These are phyloP conservation scores for Acanthisitta chloris DNA, from an alignment of 2,113 vertebrate genomes.

Conservation along the genomic window DNA sequence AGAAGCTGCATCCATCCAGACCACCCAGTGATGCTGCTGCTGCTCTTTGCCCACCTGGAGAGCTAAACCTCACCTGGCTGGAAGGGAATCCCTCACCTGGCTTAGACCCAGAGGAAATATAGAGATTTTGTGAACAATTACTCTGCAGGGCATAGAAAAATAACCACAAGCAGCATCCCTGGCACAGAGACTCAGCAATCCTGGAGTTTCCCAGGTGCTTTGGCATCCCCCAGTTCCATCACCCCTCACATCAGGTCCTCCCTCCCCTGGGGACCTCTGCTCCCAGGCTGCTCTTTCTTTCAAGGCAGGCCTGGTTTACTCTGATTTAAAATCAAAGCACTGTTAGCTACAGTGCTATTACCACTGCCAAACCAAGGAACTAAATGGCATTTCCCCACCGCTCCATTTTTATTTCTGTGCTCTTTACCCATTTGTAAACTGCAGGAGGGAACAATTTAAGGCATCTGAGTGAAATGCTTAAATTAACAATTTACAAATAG, in stretches of 20 bases:
- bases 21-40: rapidly evolving
- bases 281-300: background rate
- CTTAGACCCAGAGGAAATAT: background rate
- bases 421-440: conserved; percentile 28
- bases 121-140: rapidly evolving
- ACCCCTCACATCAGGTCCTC: rapidly evolving
- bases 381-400: background rate
- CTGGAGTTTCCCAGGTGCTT: rapidly evolving
- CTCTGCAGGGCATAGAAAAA: background rate
- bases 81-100: background rate
- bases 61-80: background rate
- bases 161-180: rapidly evolving
- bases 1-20: background rate
- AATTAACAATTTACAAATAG: conserved; percentile 69
- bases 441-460: conserved; percentile 42
- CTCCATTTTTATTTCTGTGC: background rate
- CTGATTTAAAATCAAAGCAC: background rate
- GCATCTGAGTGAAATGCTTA: conserved; percentile 36
- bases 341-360: background rate
- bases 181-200: rapidly evolving
- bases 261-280: background rate
- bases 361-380: background rate
- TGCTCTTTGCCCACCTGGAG: background rate
- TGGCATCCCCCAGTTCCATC: background rate
- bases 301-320: background rate